phyloP scores from a whole-genome alignment of 2,888 invertebrate genomes.

The Eupithecia centaureata region DNA sequence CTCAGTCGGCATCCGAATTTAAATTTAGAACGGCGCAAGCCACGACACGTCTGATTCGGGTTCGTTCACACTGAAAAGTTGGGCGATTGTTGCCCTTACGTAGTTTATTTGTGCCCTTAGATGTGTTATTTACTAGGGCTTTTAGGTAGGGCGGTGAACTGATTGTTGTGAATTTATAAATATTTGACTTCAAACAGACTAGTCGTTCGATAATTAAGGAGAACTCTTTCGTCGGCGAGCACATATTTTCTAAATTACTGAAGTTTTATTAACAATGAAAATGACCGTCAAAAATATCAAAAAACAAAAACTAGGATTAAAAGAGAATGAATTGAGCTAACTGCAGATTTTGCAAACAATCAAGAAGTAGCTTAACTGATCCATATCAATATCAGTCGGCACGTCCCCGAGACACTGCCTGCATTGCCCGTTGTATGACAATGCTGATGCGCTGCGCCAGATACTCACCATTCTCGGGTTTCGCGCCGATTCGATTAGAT shows the following conservation, averaged over 20 bases:
- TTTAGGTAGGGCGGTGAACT: constrained; percentile 35
- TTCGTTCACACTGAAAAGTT: constrained; percentile 78
- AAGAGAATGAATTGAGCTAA: background rate
- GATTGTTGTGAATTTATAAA: constrained; percentile 14
- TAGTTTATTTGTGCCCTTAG: background rate
- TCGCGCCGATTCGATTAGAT: too few relatives aligned
- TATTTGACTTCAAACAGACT: background rate
- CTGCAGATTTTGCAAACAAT: background rate
- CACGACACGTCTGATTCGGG: constrained; percentile 61
- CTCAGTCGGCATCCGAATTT: constrained; percentile 64
- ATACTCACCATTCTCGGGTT: too few relatives aligned
- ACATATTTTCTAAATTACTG: background rate
- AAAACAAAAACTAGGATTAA: too few relatives aligned
- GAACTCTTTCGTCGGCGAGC: background rate
- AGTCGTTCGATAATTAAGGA: background rate
- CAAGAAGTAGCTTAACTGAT: background rate
- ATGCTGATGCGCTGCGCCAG: too few relatives aligned
- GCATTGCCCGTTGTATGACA: too few relatives aligned
- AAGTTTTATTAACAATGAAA: too few relatives aligned
- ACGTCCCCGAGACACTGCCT: too few relatives aligned
- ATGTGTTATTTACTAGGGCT: constrained; percentile 33
- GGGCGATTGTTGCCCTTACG: constrained; percentile 44
- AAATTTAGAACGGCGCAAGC: constrained; percentile 73
- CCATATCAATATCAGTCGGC: background rate
- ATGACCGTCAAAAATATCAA: too few relatives aligned